phyloP scores from a whole-genome alignment of 2,888 invertebrate species.

The Disparrhopalites patrizii region DNA sequence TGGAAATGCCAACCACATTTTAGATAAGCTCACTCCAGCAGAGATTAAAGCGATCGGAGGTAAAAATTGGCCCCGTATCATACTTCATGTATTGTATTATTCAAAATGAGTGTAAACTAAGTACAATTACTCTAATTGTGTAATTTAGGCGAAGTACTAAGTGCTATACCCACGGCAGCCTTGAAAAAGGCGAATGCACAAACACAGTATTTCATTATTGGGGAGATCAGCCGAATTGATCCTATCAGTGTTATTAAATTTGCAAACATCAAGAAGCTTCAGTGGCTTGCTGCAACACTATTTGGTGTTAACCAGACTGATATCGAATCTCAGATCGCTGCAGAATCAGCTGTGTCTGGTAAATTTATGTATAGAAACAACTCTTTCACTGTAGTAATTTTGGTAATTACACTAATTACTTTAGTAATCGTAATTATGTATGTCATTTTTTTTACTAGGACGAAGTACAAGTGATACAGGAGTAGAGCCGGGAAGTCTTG shows the following conservation, averaged over 20 bases:
- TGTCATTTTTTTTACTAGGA: too few relatives aligned
- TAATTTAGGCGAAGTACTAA: constrained; percentile 40
- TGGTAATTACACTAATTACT: too few relatives aligned
- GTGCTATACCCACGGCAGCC: constrained; percentile 35
- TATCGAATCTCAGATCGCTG: not conserved
- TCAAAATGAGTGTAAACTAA: not conserved
- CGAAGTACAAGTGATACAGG: too few relatives aligned
- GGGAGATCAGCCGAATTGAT: constrained; percentile 42
- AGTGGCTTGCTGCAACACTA: constrained; percentile 39
- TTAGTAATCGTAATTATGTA: too few relatives aligned
- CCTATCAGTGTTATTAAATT: constrained; percentile 39
- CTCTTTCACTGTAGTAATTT: too few relatives aligned
- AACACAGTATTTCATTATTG: constrained; percentile 31
- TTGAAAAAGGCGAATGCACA: constrained; percentile 27
- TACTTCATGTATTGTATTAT: not conserved
- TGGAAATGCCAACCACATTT: constrained; percentile 29
- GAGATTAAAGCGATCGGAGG: constrained; percentile 44
- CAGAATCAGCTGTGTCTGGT: too few relatives aligned
- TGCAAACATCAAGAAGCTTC: constrained; percentile 29
- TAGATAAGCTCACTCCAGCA: constrained; percentile 32
- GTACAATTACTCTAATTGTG: not conserved
- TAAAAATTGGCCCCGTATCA: constrained; percentile 10
- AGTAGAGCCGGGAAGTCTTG: too few relatives aligned
- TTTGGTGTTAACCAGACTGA: constrained; percentile 19
- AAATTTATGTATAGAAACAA: too few relatives aligned